Conservation (phyloP, 2,797 vertebrate species). For the Sebastes goodei region DNA sequence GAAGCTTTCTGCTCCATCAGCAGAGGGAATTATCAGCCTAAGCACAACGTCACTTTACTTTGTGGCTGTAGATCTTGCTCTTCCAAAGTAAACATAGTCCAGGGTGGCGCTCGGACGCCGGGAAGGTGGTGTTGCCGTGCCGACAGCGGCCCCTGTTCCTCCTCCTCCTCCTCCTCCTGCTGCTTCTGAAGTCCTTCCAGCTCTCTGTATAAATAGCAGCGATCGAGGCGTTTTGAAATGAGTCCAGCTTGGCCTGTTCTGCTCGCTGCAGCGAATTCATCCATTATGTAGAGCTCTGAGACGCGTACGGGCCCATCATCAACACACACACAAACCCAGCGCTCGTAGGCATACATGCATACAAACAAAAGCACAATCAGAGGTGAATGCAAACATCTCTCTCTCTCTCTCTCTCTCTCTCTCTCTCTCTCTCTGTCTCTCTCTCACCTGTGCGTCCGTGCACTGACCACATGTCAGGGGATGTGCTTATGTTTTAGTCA, state of each 20-base stretch:
- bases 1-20: neutral
- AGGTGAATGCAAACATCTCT: neutral
- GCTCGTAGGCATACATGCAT: neutral
- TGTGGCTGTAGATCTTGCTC: neutral
- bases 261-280: slow-evolving; percentile 59
- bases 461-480: neutral
- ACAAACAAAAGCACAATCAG: neutral
- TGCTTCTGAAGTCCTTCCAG: slow-evolving; percentile 52
- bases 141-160: neutral
- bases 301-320: neutral
- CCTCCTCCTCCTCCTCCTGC: slow-evolving; percentile 2
- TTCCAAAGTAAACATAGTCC: neutral
- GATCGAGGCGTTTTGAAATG: slow-evolving; percentile 68
- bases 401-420: neutral
- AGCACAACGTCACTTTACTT: neutral
- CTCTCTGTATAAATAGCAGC: slow-evolving; percentile 67
- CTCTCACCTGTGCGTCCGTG: neutral
- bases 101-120: neutral
- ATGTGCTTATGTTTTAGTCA: neutral
- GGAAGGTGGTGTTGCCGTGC: slow-evolving; percentile 16
- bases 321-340: neutral
- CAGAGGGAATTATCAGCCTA: neutral
- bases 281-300: slow-evolving; percentile 62
- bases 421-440: neutral
- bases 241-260: slow-evolving; percentile 61